phyloP scores from a whole-genome alignment of 2,113 vertebrate species.

The Pygoscelis antarcticus region DNA sequence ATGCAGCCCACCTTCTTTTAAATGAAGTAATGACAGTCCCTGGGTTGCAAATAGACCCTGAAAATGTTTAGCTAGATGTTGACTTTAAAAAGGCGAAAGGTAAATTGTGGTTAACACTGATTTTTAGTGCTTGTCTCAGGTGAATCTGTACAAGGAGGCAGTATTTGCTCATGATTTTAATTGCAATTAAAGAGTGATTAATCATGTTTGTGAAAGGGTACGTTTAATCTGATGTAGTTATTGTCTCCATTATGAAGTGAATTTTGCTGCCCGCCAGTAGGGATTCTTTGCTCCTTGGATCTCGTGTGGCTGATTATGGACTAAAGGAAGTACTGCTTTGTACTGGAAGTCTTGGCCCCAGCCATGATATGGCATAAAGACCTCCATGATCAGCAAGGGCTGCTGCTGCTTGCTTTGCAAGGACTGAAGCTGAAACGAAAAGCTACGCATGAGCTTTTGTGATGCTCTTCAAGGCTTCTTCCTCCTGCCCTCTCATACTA shows the following conservation, averaged over 20 bases:
- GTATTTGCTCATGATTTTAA: background rate
- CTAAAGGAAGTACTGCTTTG: background rate
- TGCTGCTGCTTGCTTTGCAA: background rate
- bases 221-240: background rate
- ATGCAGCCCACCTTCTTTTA: background rate
- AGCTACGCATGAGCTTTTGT: background rate
- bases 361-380: background rate
- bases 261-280: background rate
- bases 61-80: background rate
- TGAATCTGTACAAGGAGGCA: background rate
- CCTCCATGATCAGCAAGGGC: background rate
- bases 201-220: background rate
- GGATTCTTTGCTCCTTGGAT: background rate
- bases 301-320: background rate
- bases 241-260: background rate
- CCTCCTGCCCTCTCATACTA: background rate
- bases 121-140: background rate
- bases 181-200: background rate
- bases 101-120: background rate
- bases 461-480: background rate
- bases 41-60: background rate
- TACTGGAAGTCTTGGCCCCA: background rate
- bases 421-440: background rate
- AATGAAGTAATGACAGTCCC: background rate
- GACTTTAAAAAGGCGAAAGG: background rate